Evolutionary conservation across 2,113 vertebrate species (phyloP), one percentile per base, ranked within the genome.

Genomic region (Onychostruthus taczanowskii): DNA sequence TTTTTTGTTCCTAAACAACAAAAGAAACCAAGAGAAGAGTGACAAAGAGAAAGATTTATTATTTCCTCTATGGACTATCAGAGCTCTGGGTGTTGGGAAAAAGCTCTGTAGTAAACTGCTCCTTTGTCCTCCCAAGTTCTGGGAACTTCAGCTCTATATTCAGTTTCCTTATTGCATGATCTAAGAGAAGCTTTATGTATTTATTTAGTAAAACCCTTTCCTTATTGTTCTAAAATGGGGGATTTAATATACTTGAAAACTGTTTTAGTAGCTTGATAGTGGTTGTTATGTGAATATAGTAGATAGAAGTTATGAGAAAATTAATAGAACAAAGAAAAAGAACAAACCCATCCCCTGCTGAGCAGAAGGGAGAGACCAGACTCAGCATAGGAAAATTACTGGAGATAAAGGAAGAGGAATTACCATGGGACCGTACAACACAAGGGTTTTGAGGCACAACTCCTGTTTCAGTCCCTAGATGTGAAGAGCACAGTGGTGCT

Each of bases 41-140:
- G 62, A 77, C 83, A 95, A 47, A 84, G 61, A 80, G 81, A 74
- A 84, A 89, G 86, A 91, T 88, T 95, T 95, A 82, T 83, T 85
- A 69, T 89, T 89, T 94, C 78, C 92, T 95, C 73, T 50, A 52
- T 94, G 77, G 81, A 72, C 56, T 86, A 74, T 55, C 72, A 82
- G 62, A 78, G 41, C 67, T 81, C 73, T 66, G 61, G 78, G 50
- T 80, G 41, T 37, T 94, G 61, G 72, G 64, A 79, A 94, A 79
- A 91, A 37, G 47, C 84, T 87, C 41, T 93, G 69, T n/a, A 91
- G 63, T 67, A 80, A 96, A 90, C 70, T 77, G 58, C 13, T 86
- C 62, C 62, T 96, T 94, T 93, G 69, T 93, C 61, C 67, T 93
- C 85, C 44, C 66, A 76, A 77, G 75, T 93, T 95, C 80, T 73